Evolutionary conservation across 2,113 vertebrate genomes (phyloP), one percentile per base, ranked within the genome.

Genomic region (Cebus imitator): DNA sequence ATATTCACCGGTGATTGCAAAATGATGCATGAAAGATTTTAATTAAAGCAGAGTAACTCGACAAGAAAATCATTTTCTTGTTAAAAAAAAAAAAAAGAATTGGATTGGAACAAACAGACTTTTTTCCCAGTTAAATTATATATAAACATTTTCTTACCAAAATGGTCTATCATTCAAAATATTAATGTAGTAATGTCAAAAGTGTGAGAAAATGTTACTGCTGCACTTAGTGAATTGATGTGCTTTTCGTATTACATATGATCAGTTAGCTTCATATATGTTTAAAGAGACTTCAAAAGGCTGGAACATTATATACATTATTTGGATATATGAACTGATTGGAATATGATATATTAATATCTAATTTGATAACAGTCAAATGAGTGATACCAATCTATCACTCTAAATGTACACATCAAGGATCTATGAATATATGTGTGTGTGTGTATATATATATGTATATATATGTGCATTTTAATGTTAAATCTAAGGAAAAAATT

Each of bases 91-190:
- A 52, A 64, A 64, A 64, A 27, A 37, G 37, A 37, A 37, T 37
- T 37, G 83, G 97, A 88, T 92, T 97, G 91, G 10, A 97, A 82
- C 10, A 96, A 78, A 87, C 57, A 96, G 76, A 96, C 18, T 72
- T 87, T 91, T 91, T 91, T 96, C 61, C 27, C 93, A 94, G n/a
- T 80, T 95, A 97, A 98, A 98, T 96, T 17, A 98, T 98, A 73
- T 93, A 87, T 81, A 98, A 91, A 98, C 78, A 96, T 95, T 92
- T 94, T 66, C 94, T 95, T 97, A 95, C 43, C 98, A 98, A 98
- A 96, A 98, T 95, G 96, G 70, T 88, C 55, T 87, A 96, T 98
- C 80, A 50, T 96, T 96, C 23, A 88, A 88, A 97, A 98, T 98
- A 96, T 94, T 82, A 20, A 8, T 70, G 80, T 32, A 87, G 79